Evolutionary conservation across 2,888 invertebrate genomes (phyloP), one percentile per base, ranked within the genome.

Genomic region (Poecilus cupreus): DNA sequence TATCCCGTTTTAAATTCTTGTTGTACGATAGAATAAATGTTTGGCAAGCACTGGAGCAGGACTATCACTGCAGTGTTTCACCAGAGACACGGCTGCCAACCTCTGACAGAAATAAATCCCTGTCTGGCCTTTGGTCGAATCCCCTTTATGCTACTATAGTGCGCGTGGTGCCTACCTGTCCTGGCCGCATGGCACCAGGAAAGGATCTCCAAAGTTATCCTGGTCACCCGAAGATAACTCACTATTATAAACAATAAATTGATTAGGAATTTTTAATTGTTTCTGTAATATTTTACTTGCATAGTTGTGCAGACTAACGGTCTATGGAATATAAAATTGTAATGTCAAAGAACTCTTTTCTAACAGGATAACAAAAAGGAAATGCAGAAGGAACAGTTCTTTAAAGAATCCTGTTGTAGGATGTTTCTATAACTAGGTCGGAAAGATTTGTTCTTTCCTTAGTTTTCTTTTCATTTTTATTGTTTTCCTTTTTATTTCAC

Each of bases 51-150:
- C 57, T 76, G 76, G 22, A 20, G 54, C 24, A 32, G 49, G 75
- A 60, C 51, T 75, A 75, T 75, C 76, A 76, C 26, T 49, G 76
- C 37, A 76, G 54, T 57, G 39, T 76, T 54, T 76, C 76, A 76
- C 72, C 8, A 16, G 76, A 76, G 76, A 51, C 76, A 37, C 57
- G 37, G 37, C 18, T 57, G 51, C 76, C 57, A 76, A 76, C 76
- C 76, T 76, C 76, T 54, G 76, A 54, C 76, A 76, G 57, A 37
- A 76, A 76, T 76, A 76, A 76, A 76, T 76, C 76, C 76, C 57
- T 57, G 57, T 51, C 57, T 76, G 76, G 76, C 76, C 76, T 76
- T 76, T 76, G 54, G 51, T 76, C 72, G 57, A 76, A 76, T 76
- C 76, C 54, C 75, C 57, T 76, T 76, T 76, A 76, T 76, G 76